phyloP scores from a whole-genome alignment of 2,888 invertebrate genomes.

The Neocrepidodera transversa region DNA sequence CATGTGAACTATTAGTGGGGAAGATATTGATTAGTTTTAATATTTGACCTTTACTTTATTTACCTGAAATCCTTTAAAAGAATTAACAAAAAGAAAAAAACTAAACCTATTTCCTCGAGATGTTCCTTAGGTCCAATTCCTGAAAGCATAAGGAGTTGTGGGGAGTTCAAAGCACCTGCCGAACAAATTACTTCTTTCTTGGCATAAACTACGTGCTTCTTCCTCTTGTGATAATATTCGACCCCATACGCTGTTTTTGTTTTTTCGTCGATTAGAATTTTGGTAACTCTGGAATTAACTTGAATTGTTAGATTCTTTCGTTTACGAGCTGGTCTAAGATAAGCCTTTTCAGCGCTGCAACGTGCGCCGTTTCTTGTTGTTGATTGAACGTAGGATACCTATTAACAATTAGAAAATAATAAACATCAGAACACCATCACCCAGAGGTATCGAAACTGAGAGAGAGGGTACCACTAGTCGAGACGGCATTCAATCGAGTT shows the following conservation, averaged over 20 bases:
- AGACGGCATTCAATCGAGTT: no score
- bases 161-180: conserved; percentile 78
- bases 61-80: no score
- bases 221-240: conserved; percentile 23
- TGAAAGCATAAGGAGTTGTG: conserved; percentile 75
- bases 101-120: conserved; percentile 63
- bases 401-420: no score
- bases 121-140: conserved; percentile 72
- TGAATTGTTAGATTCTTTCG: conserved; percentile 74
- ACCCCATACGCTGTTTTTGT: conserved; percentile 62
- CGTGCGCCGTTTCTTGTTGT: conserved; percentile 68
- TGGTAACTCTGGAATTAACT: conserved; percentile 64
- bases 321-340: conserved; percentile 66
- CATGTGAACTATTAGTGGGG: no score
- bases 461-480: no score
- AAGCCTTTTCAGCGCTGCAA: conserved; percentile 72
- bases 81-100: no score
- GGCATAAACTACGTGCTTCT: conserved; percentile 56
- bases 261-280: conserved; percentile 63
- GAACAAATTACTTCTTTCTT: conserved; percentile 68
- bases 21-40: no score
- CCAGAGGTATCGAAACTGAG: no score
- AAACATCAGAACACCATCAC: no score
- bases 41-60: no score
- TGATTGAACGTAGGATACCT: conserved; percentile 66